Evolutionary conservation across 2,797 vertebrate genomes (phyloP), one percentile per base, ranked within the genome.

Genomic region (Chloroceryle inda): DNA sequence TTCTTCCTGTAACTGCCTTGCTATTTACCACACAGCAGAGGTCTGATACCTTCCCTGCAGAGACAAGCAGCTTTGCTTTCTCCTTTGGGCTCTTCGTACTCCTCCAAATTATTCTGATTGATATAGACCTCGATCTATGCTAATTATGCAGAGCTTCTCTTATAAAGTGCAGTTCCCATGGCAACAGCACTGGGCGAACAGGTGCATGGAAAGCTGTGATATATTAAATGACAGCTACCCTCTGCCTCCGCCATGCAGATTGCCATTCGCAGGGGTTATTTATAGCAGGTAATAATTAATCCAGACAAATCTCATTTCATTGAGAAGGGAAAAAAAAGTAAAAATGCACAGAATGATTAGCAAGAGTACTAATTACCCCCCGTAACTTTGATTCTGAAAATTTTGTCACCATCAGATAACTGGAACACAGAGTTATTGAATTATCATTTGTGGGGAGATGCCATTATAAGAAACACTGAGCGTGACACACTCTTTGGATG

Each of bases 231-330:
- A 97, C 97, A 97, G 97, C 97, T 97, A 98, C 98, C 97, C 98
- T 98, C 97, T 97, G 97, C 97, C 97, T 97, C 95, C 83, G 88
- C 86, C 9, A 97, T 88, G 93, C 75, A 96, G 96, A 97, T 92
- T 97, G 97, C 97, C 94, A 92, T 97, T 97, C 87, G 50, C 85
- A 74, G 79, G 35, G 42, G 97, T 97, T 98, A 98, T 98, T 98
- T 98, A 98, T 98, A 98, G 98, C 95, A 98, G 97, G 95, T 97
- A 97, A 96, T 96, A 98, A 98, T 98, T 98, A 98, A 98, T 98
- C 97, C 96, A 21, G 94, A 96, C 89, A 96, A 98, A 96, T 97
- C 97, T 97, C 92, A 52, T 98, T 94, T 94, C 97, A 96, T 89
- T 94, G 94, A 95, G 90, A 84, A 82, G 19, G 40, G 42, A 5